Base-by-base conservation (phyloP, 92 coral and sea anemone species). In the Phymanthus crucifer region DNA sequence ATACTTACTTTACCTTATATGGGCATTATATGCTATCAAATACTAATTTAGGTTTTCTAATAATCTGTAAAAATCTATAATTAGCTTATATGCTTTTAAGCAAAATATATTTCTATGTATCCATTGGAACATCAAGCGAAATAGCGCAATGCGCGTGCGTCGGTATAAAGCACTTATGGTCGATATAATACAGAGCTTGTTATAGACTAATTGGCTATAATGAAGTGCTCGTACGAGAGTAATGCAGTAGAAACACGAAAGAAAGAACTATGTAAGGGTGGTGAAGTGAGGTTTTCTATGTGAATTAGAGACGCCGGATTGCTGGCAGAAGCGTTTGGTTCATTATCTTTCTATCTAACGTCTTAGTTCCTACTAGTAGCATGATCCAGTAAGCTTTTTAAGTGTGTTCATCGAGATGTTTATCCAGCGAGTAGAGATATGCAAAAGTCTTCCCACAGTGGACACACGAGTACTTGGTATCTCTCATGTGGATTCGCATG, bases 361-460 rank as follows among this genome's bases (percentile, higher is more conserved):
- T n/a, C n/a, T n/a, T n/a, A n/a, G n/a, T n/a, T n/a, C n/a, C n/a
- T n/a, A n/a, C n/a, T n/a, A n/a, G n/a, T n/a, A n/a, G n/a, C n/a
- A n/a, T n/a, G n/a, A n/a, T n/a, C n/a, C 14, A n/a, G 64, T 54
- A 6, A 24, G 64, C 1, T 54, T 9, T 9, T 46, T 31, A 52
- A 21, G 84, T 27, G 52, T 89, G 93, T 29, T 81, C 61, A 4
- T 87, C 85, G 4, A 89, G 80, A 79, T 89, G 93, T 11, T 84
- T 74, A 31, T 89, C 93, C 85, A 89, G 64, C 9, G 93, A 79
- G 40, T 88, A 74, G 12, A 89, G 84, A 52, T 85, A 84, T 9
- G 93, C 90, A 46, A 89, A 89, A 35, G 80, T 77, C 84, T 86
- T 81, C 18, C 88, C 90, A 73, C 93, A 89, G 78, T 85, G 83